Evolutionary conservation across 2,888 invertebrate species (phyloP), one percentile per base, ranked within the genome.

Genomic region (Artemia sinica): DNA sequence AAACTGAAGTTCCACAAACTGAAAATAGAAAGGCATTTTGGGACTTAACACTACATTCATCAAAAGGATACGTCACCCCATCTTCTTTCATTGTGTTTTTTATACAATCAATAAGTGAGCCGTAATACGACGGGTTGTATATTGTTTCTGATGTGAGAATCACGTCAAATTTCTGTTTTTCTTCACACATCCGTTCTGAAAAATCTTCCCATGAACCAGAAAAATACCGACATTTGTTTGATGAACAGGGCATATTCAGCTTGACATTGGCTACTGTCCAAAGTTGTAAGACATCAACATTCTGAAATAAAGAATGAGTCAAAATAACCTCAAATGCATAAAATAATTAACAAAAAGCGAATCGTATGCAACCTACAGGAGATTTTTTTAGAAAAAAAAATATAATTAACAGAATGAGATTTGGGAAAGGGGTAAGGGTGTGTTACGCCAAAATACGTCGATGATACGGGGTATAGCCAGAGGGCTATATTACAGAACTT

Each of bases 131-230:
- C 63, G 84, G 79, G 79, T 92, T 93, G 75, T 91, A 91, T 76
- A 96, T 94, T 0, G 96, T 96, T 80, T 96, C 96, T 14, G 91
- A 89, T 9, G 93, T 89, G 14, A 96, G 80, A 74, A 96, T 93
- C 8, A 86, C 75, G 77, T 96, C 91, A 80, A 86, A 96, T 73
- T 84, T 84, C 75, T 10, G 71, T 65, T 50, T 72, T 66, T 78
- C 75, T 8, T 78, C 74, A 67, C 79, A 77, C 8, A 77, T 76
- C 65, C 79, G 72, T 28, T 78, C 74, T 18, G 73, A 70, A 73
- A 87, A 86, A 66, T 83, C 82, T 50, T 76, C 77, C 91, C 91
- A 91, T 75, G 90, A 90, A 1, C 90, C 90, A 69, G 85, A 76
- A 75, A 80, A 82, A 75, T 81, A 84, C 73, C 77, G 74, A 69